phyloP scores from a whole-genome alignment of 2,797 vertebrate genomes.

The Poecilia velifera region DNA sequence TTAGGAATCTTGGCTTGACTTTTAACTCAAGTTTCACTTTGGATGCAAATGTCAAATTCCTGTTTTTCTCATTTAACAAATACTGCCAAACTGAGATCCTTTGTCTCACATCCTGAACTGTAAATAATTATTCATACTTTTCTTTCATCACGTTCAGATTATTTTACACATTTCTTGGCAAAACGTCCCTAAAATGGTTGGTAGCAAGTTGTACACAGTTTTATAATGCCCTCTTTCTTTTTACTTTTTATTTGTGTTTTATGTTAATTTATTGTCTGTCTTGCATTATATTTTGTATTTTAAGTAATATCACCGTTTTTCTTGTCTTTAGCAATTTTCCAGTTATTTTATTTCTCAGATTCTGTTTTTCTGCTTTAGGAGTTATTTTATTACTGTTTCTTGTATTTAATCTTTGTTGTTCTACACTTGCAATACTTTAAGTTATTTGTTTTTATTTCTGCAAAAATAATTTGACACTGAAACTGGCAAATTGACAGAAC shows the following conservation, averaged over 20 bases:
- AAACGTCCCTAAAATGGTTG: neutral
- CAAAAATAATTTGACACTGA: neutral
- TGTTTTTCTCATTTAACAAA: neutral
- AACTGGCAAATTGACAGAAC: neutral
- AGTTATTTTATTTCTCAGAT: neutral
- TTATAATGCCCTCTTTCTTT: neutral
- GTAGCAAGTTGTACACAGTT: neutral
- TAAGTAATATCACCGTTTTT: neutral
- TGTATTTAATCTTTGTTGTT: neutral
- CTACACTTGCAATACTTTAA: neutral
- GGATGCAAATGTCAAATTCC: neutral
- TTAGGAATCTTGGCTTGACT: neutral
- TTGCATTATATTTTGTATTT: neutral
- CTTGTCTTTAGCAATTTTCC: neutral
- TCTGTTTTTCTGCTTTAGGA: neutral
- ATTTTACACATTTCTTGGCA: neutral
- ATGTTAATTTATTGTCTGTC: neutral
- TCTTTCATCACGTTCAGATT: neutral
- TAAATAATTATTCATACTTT: slow-evolving; percentile 3
- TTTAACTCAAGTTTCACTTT: neutral
- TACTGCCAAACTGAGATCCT: neutral
- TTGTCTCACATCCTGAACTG: neutral
- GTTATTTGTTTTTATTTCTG: neutral
- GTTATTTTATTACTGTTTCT: neutral
- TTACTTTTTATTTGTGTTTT: neutral